These are phyloP conservation scores for Cliona cf. orientalis DNA, from an alignment of 37 sponge, comb jelly and placozoan genomes.

Conservation along the genomic window DNA sequence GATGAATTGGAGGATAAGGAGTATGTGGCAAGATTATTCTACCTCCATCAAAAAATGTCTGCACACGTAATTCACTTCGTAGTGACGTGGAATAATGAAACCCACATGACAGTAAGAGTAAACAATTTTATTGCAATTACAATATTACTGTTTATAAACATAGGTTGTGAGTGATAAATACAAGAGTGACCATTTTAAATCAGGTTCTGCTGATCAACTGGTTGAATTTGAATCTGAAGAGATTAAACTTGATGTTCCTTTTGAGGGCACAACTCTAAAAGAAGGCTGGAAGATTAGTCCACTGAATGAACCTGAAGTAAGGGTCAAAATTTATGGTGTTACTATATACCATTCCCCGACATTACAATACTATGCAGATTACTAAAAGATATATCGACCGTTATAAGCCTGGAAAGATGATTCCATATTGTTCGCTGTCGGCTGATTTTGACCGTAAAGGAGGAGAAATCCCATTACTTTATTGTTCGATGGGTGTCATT, in stretches of 20 bases:
- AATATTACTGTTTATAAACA: too few relatives aligned
- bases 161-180: neutral
- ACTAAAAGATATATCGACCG: neutral
- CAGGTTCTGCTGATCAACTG: neutral
- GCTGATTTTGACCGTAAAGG: too few relatives aligned
- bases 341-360: too few relatives aligned
- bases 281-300: neutral
- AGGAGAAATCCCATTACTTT: too few relatives aligned
- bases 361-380: too few relatives aligned
- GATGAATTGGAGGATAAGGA: neutral
- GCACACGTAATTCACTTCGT: neutral
- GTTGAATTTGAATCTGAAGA: neutral
- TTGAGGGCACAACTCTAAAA: neutral
- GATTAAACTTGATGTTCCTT: neutral
- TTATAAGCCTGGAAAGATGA: too few relatives aligned
- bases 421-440: too few relatives aligned
- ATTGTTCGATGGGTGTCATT: too few relatives aligned
- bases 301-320: neutral
- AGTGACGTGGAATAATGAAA: neutral
- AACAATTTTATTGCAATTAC: too few relatives aligned
- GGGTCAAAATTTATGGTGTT: neutral
- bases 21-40: neutral
- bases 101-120: neutral
- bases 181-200: neutral
- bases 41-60: neutral